Base-by-base conservation (phyloP, 2,888 invertebrate genomes). In the Agapostemon virescens region DNA sequence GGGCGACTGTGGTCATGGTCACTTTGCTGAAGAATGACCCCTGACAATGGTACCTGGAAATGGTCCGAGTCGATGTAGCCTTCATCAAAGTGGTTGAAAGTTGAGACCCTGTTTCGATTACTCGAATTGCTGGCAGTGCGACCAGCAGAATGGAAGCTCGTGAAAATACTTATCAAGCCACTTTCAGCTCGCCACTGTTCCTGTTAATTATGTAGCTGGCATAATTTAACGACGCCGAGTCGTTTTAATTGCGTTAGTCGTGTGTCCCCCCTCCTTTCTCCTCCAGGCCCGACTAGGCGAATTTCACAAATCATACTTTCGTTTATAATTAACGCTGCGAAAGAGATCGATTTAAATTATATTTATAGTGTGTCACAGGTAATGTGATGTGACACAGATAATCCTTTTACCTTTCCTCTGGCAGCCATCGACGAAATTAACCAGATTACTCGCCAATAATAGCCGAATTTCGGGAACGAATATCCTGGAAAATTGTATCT, bases 401-500 rank as follows among this genome's bases (percentile, higher is more conserved):
- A 69, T 74, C 58, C 33, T 26, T 42, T 58, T 63, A 71, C 42
- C 52, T 61, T 71, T 63, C 23, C n/a, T 70, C 49, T 38, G n/a
- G 36, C 49, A 15, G 30, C 13, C 36, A 33, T 33, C 45, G 63
- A 36, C 49, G 71, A 74, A 81, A 81, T 82, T 81, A 77, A 80
- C 71, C 64, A 64, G 64, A 74, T 70, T 66, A 80, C 58, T 63
- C 55, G 33, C 69, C 55, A 64, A 42, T 64, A 69, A 72, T 73
- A 61, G 66, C 72, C 45, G 63, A 66, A 75, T 71, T 72, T 72
- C 36, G 33, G 68, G 33, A 67, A 42, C 66, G 58, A 71, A 82
- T 74, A 77, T 74, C 55, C 49, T 33, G 69, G 66, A 68, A 77
- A 83, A 74, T 72, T 58, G 81, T 74, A 75, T 67, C 67, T 68